Evolutionary conservation across 2,797 vertebrate genomes (phyloP), one percentile per base, ranked within the genome.

Genomic region (Coccyzus lansbergi): DNA sequence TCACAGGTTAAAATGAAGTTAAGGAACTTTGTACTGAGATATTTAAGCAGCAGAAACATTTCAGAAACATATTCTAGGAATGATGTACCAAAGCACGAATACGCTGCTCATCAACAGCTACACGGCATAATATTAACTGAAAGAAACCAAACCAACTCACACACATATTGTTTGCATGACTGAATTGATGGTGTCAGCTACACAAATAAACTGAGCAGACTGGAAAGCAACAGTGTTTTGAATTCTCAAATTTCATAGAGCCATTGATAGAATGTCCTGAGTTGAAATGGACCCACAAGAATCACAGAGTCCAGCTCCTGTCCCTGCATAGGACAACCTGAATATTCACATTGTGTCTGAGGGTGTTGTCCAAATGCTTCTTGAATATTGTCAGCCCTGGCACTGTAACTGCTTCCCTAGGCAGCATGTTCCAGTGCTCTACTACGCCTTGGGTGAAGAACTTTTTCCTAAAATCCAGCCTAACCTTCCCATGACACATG

Each of bases 121-220:
- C 38, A 17, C 0, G 0, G 10, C 1, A 1, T 7, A 58, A 53
- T 1, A 14, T 2, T 62, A 58, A 34, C 0, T 7, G 13, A 51
- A 4, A 60, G 22, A 42, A 55, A 38, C 14, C 10, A 59, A 72
- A 56, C 1, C 33, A 65, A 90, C 17, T 0, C 5, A 5, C 1
- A 21, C 21, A 18, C 0, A 0, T 6, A 2, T 6, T 25, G 15
- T 6, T 33, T 4, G 2, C 4, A 44, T 4, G 31, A 25, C 0
- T 24, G 8, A 33, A 20, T 6, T 33, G n/a, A 63, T 84, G 16
- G 15, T 2, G 2, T 11, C 38, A 59, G 17, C 6, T 21, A 15
- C 51, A 76, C 8, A 36, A 51, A 68, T 1, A 34, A 0, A 69
- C 25, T 3, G 12, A 56, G 21, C 1, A 3, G 25, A 31, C 18